These are phyloP conservation scores for Latheticus oryzae DNA, from an alignment of 2,888 invertebrate species.

Conservation along the genomic window DNA sequence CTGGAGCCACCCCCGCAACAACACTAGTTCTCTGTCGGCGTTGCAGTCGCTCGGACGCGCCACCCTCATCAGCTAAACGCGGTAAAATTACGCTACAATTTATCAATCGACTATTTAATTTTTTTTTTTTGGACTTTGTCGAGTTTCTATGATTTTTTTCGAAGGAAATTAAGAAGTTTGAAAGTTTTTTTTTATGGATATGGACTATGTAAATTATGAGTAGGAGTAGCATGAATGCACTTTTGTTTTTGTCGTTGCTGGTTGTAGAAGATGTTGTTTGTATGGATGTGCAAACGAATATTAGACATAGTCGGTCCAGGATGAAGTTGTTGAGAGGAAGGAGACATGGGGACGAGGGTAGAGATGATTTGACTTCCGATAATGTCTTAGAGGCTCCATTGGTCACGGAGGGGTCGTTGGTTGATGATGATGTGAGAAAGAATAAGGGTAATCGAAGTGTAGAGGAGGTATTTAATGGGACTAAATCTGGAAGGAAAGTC, in stretches of 20 bases:
- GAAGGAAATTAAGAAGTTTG: constrained; percentile 3
- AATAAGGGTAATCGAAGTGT: constrained; percentile 1
- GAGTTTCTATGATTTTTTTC: neutral
- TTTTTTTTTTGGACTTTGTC: neutral
- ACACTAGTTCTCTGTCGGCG: constrained; percentile 57
- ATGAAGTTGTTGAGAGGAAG: constrained; percentile 61
- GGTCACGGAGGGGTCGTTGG: constrained; percentile 4
- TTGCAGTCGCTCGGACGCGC: constrained; percentile 49
- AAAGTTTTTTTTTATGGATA: constrained; percentile 4
- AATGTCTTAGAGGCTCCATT: constrained; percentile 10
- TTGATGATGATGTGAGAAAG: constrained; percentile 1
- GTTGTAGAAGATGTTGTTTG: constrained; percentile 2
- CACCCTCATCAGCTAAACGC: constrained; percentile 40
- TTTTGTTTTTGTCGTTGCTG: constrained; percentile 25
- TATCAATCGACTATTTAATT: neutral
- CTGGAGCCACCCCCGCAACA: constrained; percentile 58
- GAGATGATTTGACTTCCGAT: constrained; percentile 19
- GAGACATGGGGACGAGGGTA: constrained; percentile 49
- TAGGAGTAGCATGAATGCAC: constrained; percentile 24
- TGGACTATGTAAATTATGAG: constrained; percentile 29
- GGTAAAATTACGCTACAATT: constrained; percentile 31
- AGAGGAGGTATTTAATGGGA: constrained; percentile 1
- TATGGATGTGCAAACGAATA: constrained; percentile 48
- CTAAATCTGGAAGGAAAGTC: constrained; percentile 45
- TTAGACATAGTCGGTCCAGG: constrained; percentile 67